Evolutionary conservation across 2,113 vertebrate genomes (phyloP).

Genomic region (Chrysochloris asiatica): DNA sequence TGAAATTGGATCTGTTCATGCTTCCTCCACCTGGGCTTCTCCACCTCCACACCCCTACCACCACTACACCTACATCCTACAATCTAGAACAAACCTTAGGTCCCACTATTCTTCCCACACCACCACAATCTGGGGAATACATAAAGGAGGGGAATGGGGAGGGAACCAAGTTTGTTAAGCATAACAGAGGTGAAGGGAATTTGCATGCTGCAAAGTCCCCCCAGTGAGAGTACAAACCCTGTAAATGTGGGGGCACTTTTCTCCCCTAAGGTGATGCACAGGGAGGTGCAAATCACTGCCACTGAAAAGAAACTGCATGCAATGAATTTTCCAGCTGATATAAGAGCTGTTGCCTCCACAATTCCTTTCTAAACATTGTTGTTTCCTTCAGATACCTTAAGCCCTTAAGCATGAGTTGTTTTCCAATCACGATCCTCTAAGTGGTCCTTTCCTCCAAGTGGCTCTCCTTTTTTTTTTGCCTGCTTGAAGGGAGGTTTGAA

Average conservation of each 20-base stretch:
- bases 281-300: not conserved
- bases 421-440: not conserved
- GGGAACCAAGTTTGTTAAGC: accelerated
- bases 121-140: not conserved
- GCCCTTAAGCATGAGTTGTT: not conserved
- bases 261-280: accelerated
- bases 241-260: no score
- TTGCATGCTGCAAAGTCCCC: not conserved
- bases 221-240: not conserved
- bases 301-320: accelerated
- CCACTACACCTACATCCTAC: not conserved
- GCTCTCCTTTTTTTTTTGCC: not conserved
- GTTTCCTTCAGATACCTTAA: not conserved
- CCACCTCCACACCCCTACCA: no score
- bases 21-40: accelerated
- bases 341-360: not conserved
- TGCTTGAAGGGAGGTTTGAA: not conserved
- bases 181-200: accelerated
- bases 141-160: accelerated
- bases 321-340: not conserved
- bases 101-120: not conserved
- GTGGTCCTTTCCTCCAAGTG: not conserved
- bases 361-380: not conserved
- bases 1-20: not conserved
- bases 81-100: not conserved